phyloP scores from a whole-genome alignment of 2,888 invertebrate genomes.

The Galeopsomyia nigrocyanea region DNA sequence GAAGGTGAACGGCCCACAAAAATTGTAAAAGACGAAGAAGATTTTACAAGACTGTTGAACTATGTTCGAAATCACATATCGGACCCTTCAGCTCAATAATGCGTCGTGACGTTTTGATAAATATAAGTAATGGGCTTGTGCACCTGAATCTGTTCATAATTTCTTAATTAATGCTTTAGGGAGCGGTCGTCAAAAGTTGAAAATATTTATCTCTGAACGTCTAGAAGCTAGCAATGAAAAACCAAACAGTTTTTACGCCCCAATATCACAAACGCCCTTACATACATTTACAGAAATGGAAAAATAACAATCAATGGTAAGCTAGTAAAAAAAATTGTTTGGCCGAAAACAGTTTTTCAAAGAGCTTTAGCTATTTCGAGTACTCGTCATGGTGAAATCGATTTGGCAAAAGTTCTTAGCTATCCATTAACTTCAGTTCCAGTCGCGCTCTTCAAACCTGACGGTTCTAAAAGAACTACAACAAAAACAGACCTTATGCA shows the following conservation, averaged over 20 bases:
- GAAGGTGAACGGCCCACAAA: background rate
- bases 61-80: conserved; percentile 5
- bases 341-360: conserved; percentile 8
- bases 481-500: conserved; percentile 18
- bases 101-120: background rate
- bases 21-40: conserved; percentile 3
- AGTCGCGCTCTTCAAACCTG: conserved; percentile 4
- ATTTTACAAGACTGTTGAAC: background rate
- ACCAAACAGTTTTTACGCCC: background rate
- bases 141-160: background rate
- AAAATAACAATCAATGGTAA: conserved; percentile 17
- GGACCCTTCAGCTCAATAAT: background rate
- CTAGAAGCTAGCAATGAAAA: background rate
- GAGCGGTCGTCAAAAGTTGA: background rate
- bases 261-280: background rate
- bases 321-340: conserved; percentile 6
- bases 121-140: conserved; percentile 19
- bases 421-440: conserved; percentile 12
- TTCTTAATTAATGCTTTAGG: conserved; percentile 1
- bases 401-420: conserved; percentile 9
- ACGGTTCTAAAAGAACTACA: conserved; percentile 13
- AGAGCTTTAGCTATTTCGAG: conserved; percentile 14
- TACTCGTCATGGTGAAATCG: conserved; percentile 11
- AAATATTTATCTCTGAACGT: background rate
- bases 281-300: background rate